These are phyloP conservation scores for Calliphora vomitoria DNA, from an alignment of 2,888 invertebrate genomes.

Conservation along the genomic window DNA sequence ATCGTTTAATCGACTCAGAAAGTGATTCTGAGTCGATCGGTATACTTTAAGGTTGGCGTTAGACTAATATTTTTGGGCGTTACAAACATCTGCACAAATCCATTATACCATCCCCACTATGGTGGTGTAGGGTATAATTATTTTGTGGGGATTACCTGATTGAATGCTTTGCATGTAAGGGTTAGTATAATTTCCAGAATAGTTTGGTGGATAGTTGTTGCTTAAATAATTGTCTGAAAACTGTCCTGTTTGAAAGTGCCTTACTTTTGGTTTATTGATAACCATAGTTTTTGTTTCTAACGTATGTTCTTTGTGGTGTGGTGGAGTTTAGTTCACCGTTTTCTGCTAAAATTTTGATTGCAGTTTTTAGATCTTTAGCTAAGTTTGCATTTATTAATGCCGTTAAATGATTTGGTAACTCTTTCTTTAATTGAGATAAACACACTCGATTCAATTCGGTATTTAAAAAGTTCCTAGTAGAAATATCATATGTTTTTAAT, in stretches of 20 bases:
- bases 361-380: slow-evolving; percentile 30
- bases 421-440: slow-evolving; percentile 27
- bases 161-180: neutral
- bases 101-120: too few species aligned
- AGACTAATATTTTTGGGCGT: too few species aligned
- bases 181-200: slow-evolving; percentile 11
- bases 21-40: too few species aligned
- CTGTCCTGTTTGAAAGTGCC: too few species aligned
- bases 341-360: slow-evolving; percentile 20
- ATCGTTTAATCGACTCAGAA: too few species aligned
- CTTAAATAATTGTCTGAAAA: neutral
- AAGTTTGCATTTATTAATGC: slow-evolving; percentile 39
- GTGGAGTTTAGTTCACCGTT: slow-evolving; percentile 25
- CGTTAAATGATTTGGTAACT: slow-evolving; percentile 38
- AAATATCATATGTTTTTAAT: slow-evolving; percentile 5
- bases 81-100: too few species aligned
- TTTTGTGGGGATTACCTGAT: neutral
- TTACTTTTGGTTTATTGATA: too few species aligned
- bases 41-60: too few species aligned
- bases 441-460: slow-evolving; percentile 2
- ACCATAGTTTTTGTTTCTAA: neutral
- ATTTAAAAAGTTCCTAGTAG: slow-evolving; percentile 39
- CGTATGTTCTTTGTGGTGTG: neutral
- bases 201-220: too few species aligned
- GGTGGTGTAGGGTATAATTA: too few species aligned